Evolutionary conservation across 1,140 invertebrate species (phyloP), one percentile per base, ranked within the genome.

Genomic region (Drosophila simulans): DNA sequence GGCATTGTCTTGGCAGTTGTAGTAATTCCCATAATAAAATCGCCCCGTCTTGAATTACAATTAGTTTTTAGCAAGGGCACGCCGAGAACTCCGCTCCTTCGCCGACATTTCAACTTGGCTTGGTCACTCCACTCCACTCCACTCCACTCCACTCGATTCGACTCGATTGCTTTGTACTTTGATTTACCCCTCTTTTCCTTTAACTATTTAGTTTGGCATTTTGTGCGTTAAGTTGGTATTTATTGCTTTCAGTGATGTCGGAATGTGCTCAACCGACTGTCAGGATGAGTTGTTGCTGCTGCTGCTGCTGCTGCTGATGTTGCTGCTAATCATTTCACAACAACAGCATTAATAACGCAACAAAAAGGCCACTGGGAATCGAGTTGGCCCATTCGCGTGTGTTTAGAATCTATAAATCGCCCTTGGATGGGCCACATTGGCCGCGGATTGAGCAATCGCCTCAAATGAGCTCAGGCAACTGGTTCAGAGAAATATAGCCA

Each of bases 181-280:
- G 53, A 45, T 70, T 74, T 74, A 64, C 31, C 69, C 69, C 25
- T 53, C 13, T 7, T 66, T 91, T 90, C 74, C 62, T 62, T 84
- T 85, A 91, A 90, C 89, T 89, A 91, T 91, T 71, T 91, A 91
- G 84, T 91, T 91, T 85, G 88, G 88, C 77, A 91, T 91, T 91
- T 91, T 91, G 91, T 91, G 90, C 90, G 90, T 91, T 91, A 91
- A 91, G 86, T 91, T 91, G 90, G 90, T 91, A 91, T 91, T 91
- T 91, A 91, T 91, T 91, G 90, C 90, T 90, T 88, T 91, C 68
- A 91, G 90, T 77, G 75, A 91, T 91, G 86, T 91, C 83, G 90
- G 90, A 91, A 91, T 91, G 85, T 70, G 73, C 78, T 72, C 55
- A 57, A 42, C 60, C 76, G 55, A 88, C 83, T 76, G 83, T 72